phyloP scores from a whole-genome alignment of 2,888 invertebrate species.

The Alloscopus bannaensis region DNA sequence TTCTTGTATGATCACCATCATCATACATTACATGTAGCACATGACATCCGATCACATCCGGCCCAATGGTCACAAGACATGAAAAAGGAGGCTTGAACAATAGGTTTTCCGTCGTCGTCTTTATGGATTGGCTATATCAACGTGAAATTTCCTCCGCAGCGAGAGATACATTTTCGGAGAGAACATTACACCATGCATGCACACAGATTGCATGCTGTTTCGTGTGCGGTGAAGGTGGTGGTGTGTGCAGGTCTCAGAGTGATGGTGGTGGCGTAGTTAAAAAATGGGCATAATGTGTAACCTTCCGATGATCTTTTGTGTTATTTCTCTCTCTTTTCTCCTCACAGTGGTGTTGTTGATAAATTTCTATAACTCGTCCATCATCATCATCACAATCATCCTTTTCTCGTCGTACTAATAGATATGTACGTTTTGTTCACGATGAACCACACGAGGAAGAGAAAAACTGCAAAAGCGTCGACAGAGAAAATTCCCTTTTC shows the following conservation, averaged over 20 bases:
- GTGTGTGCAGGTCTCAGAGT: conserved; percentile 2
- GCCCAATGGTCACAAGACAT: conserved; percentile 64
- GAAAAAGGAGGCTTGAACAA: conserved; percentile 59
- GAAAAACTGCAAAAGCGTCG: too few species aligned
- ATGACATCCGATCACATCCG: conserved; percentile 65
- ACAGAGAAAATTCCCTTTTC: too few species aligned
- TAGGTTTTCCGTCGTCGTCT: conserved; percentile 40
- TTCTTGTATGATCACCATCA: conserved; percentile 51
- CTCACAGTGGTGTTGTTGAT: conserved; percentile 33
- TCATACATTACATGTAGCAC: conserved; percentile 52
- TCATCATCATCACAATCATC: conserved; percentile 26
- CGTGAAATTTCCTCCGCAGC: too few species aligned
- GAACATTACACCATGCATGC: too few species aligned
- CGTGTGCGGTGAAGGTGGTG: neutral
- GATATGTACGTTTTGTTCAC: neutral
- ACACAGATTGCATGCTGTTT: conserved; percentile 2
- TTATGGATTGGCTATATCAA: too few species aligned
- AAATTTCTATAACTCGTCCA: conserved; percentile 34
- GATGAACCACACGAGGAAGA: too few species aligned
- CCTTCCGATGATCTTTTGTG: conserved; percentile 49
- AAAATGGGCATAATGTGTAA: conserved; percentile 55
- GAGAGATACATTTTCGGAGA: too few species aligned
- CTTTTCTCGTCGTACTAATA: conserved; percentile 14
- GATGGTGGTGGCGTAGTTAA: conserved; percentile 24
- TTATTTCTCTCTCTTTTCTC: conserved; percentile 20